phyloP scores from a whole-genome alignment of 2,797 vertebrate genomes.

The Geotrypetes seraphini region DNA sequence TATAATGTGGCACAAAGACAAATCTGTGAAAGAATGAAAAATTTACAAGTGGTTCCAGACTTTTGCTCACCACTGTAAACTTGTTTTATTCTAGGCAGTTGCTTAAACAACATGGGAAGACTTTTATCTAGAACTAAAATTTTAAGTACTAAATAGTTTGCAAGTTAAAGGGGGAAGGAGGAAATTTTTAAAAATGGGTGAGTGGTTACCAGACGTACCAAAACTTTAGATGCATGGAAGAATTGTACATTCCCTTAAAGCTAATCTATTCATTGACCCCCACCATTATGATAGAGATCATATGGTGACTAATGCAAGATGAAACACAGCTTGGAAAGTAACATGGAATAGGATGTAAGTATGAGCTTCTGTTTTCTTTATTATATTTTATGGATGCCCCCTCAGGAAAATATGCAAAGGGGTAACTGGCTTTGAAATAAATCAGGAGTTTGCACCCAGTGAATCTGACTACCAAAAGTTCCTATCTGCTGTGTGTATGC shows the following conservation, averaged over 20 bases:
- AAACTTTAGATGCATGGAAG: conserved; percentile 95
- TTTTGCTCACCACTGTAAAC: too few relatives aligned
- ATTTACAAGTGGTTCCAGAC: too few relatives aligned
- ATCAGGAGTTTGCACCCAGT: conserved; percentile 36
- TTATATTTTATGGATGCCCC: conserved; percentile 96
- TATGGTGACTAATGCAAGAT: conserved; percentile 99
- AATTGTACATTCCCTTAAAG: conserved; percentile 98
- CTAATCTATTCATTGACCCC: conserved; percentile 99
- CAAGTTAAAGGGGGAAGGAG: conserved; percentile 60
- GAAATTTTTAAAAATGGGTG: conserved; percentile 55
- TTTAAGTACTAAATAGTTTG: conserved; percentile 43
- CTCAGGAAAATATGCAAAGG: conserved; percentile 95
- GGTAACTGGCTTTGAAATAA: conserved; percentile 90
- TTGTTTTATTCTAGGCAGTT: conserved; percentile 48
- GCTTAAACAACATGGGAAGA: conserved; percentile 42
- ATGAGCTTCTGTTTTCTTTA: conserved; percentile 96
- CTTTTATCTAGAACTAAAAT: conserved; percentile 42
- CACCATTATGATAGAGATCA: conserved; percentile 99
- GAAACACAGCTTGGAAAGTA: conserved; percentile 99
- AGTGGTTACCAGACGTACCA: conserved; percentile 70
- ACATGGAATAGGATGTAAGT: conserved; percentile 99
- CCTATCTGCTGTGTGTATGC: too few relatives aligned
- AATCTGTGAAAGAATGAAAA: too few relatives aligned
- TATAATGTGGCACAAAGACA: too few relatives aligned
- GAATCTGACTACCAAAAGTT: conserved; percentile 53